Base-by-base conservation (phyloP, 2,888 invertebrate species). In the Neoaliturus tenellus region DNA sequence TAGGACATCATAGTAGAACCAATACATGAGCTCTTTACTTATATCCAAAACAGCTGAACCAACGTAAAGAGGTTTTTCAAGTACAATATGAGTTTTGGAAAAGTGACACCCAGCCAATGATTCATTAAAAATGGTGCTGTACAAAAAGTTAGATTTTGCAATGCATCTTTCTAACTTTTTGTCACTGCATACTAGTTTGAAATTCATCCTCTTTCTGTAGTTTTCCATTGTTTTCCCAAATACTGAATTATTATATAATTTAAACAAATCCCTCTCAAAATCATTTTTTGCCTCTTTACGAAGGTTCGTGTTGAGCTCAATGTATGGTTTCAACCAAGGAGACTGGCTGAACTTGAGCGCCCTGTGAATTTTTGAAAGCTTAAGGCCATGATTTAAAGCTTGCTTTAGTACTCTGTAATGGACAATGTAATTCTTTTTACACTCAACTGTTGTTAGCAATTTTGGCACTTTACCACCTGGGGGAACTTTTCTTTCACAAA, bases 361-460 rank as follows among this genome's bases (percentile, higher is more conserved):
- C n/a, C 88, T 81, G 84, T 89, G 88, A 25, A 89, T 87, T 88
- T 71, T 71, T 0, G n/a, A 20, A 5, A 71, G 12, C 6, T 39
- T 71, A 88, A 35, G 89, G 87, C 87, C 89, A 39, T 71, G 73
- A 35, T 87, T 75, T 4, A 90, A 51, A 84, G 87, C 87, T 81
- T 89, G 86, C 51, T 88, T 86, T 12, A 89, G 84, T 81, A 86
- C 87, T 28, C 87, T 82, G 39, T 88, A 89, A 84, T 89, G 89
- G n/a, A 89, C 87, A 0, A 89, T 82, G 81, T 89, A 89, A 17
- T 88, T 86, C 39, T 39, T 28, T 85, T 89, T 89, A 69, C 87
- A 62, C 25, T 87, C 83, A 4, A 89, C 82, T 81, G 87, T 88
- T 0, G 88, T 81, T 28, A 88, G 41, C 48, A 88, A 62, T 86